Conservation (phyloP, 2,113 vertebrate species). For the Corydoras sp. region DNA sequence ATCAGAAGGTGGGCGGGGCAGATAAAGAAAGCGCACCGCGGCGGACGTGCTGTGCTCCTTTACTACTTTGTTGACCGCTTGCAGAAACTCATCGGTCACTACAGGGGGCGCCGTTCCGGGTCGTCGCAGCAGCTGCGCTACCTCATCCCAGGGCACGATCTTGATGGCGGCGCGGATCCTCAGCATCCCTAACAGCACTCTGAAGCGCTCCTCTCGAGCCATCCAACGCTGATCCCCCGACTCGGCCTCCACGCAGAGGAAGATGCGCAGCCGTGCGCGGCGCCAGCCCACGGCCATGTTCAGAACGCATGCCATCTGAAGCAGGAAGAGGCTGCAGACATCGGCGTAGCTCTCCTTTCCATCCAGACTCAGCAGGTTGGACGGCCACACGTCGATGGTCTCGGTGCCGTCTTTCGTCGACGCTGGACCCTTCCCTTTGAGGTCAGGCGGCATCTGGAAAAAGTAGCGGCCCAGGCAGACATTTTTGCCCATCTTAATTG, state of each 20-base stretch:
- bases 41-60: constrained; percentile 61
- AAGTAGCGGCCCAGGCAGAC: constrained; percentile 80
- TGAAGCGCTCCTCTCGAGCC: constrained; percentile 73
- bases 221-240: constrained; percentile 74
- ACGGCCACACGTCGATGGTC: constrained; percentile 83
- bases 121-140: constrained; percentile 52
- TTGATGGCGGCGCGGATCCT: constrained; percentile 80
- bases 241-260: constrained; percentile 74
- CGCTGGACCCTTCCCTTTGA: constrained; percentile 40
- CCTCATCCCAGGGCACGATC: constrained; percentile 77
- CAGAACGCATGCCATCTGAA: constrained; percentile 89
- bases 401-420: constrained; percentile 37
- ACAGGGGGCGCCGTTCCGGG: constrained; percentile 5
- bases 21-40: constrained; percentile 79
- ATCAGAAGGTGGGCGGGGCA: constrained; percentile 73
- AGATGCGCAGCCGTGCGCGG: constrained; percentile 76
- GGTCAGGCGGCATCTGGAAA: constrained; percentile 63
- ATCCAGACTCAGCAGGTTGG: constrained; percentile 75
- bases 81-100: constrained; percentile 52
- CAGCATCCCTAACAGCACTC: constrained; percentile 75
- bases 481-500: constrained; percentile 88
- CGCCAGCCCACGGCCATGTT: constrained; percentile 87
- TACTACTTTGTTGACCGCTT: constrained; percentile 61
- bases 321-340: constrained; percentile 82
- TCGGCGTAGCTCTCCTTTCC: constrained; percentile 70